A percentile compares a stretch with the other conserved stretches of the same genome.
These are phyloP conservation scores for Tetramorium bicarinatum DNA, from an alignment of 2,888 invertebrate genomes.

Conservation along the genomic window DNA sequence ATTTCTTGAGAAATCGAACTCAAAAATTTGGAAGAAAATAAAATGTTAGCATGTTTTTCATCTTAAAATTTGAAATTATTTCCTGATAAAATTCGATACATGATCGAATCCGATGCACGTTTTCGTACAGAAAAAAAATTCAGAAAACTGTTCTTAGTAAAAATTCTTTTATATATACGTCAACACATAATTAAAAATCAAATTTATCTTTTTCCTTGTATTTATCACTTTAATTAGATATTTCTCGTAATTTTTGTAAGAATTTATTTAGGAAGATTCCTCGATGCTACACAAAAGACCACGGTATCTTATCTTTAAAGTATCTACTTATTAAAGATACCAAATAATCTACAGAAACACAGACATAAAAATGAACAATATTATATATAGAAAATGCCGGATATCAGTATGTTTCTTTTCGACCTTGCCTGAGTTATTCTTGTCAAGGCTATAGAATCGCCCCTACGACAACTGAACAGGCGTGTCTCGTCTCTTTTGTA, in stretches of 20 bases:
- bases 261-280: neutral
- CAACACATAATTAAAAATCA: neutral
- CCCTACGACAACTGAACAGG: conserved; percentile 44
- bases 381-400: conserved; percentile 68
- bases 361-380: conserved; percentile 71
- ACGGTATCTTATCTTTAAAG: too few relatives aligned
- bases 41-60: neutral
- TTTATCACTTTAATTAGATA: neutral
- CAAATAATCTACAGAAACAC: conserved; percentile 73
- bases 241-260: neutral
- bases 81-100: neutral
- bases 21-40: neutral
- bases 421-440: conserved; percentile 72
- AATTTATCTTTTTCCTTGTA: neutral
- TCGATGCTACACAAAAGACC: neutral
- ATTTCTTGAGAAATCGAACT: neutral
- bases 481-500: conserved; percentile 40
- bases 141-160: neutral
- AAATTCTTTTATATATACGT: neutral
- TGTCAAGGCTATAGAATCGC: conserved; percentile 69
- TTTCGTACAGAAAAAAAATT: neutral
- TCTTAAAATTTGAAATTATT: neutral
- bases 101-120: neutral
- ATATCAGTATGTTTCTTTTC: conserved; percentile 69
- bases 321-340: conserved; percentile 51